Conservation (phyloP, 2,797 vertebrate species). For the Anisognathus igniventris region DNA sequence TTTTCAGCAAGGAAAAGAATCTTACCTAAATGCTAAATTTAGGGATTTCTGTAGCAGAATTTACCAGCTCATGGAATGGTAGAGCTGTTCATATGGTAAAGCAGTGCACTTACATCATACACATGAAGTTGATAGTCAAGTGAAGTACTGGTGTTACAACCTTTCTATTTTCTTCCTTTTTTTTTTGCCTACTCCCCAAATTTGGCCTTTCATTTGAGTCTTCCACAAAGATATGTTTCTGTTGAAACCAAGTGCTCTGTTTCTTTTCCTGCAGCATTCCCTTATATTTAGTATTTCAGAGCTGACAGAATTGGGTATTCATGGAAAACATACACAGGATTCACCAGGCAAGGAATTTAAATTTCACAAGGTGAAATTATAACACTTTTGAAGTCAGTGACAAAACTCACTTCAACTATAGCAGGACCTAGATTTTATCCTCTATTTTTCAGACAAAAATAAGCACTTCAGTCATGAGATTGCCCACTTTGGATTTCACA, state of each 20-base stretch:
- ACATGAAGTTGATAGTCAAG: neutral
- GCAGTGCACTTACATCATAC: neutral
- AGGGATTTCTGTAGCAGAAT: neutral
- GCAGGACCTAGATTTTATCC: constrained; percentile 42
- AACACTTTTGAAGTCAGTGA: constrained; percentile 36
- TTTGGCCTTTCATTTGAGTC: neutral
- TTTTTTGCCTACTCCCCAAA: neutral
- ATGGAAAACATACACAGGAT: constrained; percentile 1
- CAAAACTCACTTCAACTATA: constrained; percentile 4
- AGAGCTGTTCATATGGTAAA: neutral
- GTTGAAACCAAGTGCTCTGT: fast-evolving
- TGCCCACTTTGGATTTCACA: neutral
- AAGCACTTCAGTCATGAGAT: neutral
- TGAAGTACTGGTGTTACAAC: neutral
- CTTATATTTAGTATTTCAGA: neutral
- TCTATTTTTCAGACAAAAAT: neutral
- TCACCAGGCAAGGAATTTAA: constrained; percentile 3
- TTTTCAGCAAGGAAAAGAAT: neutral
- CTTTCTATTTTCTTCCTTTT: neutral
- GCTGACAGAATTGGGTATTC: constrained; percentile 55
- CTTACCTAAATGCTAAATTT: neutral
- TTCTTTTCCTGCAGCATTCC: neutral
- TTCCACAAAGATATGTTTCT: neutral
- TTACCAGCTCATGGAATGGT: neutral
- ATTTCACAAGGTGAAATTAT: constrained; percentile 43